phyloP scores from a whole-genome alignment of 2,797 vertebrate species.

The Hozukius guyotensis region DNA sequence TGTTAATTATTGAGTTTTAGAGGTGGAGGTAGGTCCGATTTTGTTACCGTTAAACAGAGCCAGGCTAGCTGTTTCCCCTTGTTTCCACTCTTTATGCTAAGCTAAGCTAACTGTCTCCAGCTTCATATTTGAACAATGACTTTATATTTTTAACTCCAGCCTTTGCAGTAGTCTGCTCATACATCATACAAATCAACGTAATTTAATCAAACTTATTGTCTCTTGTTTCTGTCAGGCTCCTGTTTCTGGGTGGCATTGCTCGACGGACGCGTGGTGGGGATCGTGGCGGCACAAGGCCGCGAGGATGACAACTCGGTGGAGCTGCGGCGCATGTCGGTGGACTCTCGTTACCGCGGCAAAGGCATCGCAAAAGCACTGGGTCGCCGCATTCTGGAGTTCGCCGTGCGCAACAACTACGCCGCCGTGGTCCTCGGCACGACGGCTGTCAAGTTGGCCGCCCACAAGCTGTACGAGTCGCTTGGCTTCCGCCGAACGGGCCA shows the following conservation, averaged over 20 bases:
- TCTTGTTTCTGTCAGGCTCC: slow-evolving; percentile 85
- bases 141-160: not conserved
- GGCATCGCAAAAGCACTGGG: slow-evolving; percentile 97
- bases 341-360: slow-evolving; percentile 95
- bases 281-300: slow-evolving; percentile 92
- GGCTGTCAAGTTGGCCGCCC: slow-evolving; percentile 96
- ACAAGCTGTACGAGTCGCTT: slow-evolving; percentile 98
- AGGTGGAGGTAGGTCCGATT: not conserved
- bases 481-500: slow-evolving; percentile 94
- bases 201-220: not conserved
- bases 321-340: slow-evolving; percentile 97
- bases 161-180: not conserved
- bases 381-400: slow-evolving; percentile 96
- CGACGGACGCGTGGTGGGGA: slow-evolving; percentile 94
- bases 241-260: slow-evolving; percentile 99
- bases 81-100: not conserved
- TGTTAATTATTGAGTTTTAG: not conserved
- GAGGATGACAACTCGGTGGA: slow-evolving; percentile 96
- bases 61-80: not conserved
- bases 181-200: not conserved
- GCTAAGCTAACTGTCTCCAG: not conserved
- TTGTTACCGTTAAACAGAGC: not conserved
- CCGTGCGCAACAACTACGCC: slow-evolving; percentile 94
- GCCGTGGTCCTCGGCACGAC: slow-evolving; percentile 96
- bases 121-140: not conserved